phyloP scores from a whole-genome alignment of 23 tunicate species.

The Trididemnum miniatum region DNA sequence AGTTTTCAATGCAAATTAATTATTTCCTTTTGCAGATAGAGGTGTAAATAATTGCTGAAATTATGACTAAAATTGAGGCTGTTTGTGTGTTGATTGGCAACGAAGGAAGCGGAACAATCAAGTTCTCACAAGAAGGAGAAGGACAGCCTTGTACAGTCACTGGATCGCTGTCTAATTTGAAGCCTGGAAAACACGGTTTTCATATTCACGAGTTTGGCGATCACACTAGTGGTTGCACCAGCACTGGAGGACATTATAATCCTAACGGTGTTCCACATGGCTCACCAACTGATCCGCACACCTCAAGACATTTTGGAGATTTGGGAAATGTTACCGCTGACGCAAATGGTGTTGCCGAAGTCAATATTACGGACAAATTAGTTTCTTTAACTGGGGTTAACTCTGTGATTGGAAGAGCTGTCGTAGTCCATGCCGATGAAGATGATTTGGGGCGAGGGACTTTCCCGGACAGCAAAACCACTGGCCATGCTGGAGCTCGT shows the following conservation, averaged over 20 bases:
- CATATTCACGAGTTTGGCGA: constrained; percentile 92
- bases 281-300: constrained; percentile 39
- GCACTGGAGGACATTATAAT: constrained; percentile 94
- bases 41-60: no score
- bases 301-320: constrained; percentile 77
- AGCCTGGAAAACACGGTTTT: constrained; percentile 87
- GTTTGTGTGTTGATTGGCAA: constrained; percentile 59
- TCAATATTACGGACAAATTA: constrained; percentile 54
- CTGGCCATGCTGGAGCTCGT: constrained; percentile 93
- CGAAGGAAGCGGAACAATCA: constrained; percentile 42
- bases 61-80: constrained; percentile 49
- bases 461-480: constrained; percentile 67
- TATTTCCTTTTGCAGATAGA: no score
- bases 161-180: constrained; percentile 37
- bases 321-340: constrained; percentile 78
- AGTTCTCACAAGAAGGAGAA: constrained; percentile 44
- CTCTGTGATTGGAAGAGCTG: constrained; percentile 88
- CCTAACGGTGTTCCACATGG: constrained; percentile 59
- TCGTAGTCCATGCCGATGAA: constrained; percentile 86
- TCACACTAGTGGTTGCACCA: constrained; percentile 71
- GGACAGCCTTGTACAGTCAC: constrained; percentile 46
- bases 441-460: constrained; percentile 86
- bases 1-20: no score
- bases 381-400: constrained; percentile 54
- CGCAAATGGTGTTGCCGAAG: constrained; percentile 40